Percentiles rank a stretch among this genome's conserved stretches.
Conservation (phyloP, 2,797 vertebrate genomes). For the Molossus molossus region DNA sequence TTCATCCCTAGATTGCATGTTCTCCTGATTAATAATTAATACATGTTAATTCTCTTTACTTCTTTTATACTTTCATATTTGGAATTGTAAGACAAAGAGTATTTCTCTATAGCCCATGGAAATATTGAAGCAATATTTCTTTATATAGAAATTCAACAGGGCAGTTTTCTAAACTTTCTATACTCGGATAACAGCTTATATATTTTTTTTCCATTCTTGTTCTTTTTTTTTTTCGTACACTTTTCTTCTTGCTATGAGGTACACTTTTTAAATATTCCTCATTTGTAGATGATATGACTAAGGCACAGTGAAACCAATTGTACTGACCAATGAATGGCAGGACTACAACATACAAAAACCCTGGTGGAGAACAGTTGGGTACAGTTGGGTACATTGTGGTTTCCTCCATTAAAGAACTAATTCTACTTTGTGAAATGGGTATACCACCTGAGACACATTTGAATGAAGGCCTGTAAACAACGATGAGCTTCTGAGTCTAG, state of each 20-base stretch:
- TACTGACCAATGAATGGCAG: not conserved
- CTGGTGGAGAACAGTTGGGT: not conserved
- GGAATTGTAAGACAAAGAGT: not conserved
- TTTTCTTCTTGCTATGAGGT: not conserved
- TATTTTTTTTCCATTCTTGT: not conserved
- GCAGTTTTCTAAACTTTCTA: not conserved
- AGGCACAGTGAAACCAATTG: not conserved
- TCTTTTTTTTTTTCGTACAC: not conserved
- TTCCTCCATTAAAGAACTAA: not conserved
- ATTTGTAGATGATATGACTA: not conserved
- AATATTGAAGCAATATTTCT: not conserved
- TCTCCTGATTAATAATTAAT: not conserved
- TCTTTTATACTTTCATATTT: not conserved
- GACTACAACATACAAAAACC: rapidly evolving
- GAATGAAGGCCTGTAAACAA: not conserved
- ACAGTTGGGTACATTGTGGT: not conserved
- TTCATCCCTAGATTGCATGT: not conserved
- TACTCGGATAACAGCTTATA: not conserved
- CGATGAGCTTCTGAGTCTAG: not conserved
- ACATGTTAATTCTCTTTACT: not conserved
- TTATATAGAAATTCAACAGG: not conserved
- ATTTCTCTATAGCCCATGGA: not conserved
- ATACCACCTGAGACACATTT: not conserved
- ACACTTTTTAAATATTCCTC: not conserved
- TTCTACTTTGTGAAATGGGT: not conserved